phyloP scores from a whole-genome alignment of 2,888 invertebrate species.

The Labia minor region DNA sequence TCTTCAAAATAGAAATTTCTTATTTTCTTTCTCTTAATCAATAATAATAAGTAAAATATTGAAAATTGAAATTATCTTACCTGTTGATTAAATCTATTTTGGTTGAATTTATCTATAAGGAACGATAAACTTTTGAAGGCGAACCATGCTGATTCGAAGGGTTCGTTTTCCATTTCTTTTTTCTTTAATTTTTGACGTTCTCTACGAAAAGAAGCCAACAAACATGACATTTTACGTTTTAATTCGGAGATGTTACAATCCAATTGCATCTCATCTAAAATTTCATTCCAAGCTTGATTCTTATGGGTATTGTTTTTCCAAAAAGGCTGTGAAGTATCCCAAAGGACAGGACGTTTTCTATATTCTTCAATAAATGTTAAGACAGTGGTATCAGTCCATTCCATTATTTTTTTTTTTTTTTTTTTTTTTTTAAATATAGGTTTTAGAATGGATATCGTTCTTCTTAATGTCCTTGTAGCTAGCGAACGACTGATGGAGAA shows the following conservation, averaged over 20 bases:
- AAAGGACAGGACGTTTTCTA: not conserved
- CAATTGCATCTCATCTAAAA: not conserved
- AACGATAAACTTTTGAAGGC: conserved; percentile 17
- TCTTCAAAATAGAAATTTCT: too few relatives aligned
- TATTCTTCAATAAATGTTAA: conserved; percentile 14
- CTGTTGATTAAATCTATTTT: too few relatives aligned
- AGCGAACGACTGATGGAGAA: not conserved
- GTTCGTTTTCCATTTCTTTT: not conserved
- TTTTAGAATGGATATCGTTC: too few relatives aligned
- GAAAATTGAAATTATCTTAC: too few relatives aligned
- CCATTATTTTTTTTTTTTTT: conserved; percentile 7
- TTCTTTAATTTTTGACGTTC: conserved; percentile 23
- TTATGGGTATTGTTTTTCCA: not conserved
- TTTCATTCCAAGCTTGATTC: conserved; percentile 17
- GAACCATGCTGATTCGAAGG: conserved; percentile 15
- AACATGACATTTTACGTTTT: conserved; percentile 24
- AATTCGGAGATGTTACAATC: conserved; percentile 4
- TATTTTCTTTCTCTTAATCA: too few relatives aligned
- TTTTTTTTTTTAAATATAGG: not conserved
- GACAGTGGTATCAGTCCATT: conserved; percentile 14
- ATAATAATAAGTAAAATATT: too few relatives aligned
- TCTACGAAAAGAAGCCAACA: conserved; percentile 25
- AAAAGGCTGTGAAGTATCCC: not conserved
- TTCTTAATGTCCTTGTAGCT: not conserved
- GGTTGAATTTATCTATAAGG: not conserved